phyloP scores from a whole-genome alignment of 2,113 vertebrate genomes.

The Podiceps cristatus region DNA sequence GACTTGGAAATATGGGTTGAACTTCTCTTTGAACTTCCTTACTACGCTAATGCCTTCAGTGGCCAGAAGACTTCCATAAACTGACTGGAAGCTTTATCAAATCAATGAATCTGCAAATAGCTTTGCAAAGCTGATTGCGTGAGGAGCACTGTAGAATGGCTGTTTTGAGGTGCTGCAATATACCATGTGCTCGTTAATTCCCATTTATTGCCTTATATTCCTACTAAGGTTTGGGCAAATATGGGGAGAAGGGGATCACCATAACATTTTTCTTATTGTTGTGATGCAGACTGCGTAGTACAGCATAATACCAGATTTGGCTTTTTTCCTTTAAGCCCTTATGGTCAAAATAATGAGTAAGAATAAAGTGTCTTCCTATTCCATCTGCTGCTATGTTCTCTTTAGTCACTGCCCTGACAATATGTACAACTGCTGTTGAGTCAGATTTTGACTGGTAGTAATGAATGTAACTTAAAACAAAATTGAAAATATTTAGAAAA shows the following conservation, averaged over 20 bases:
- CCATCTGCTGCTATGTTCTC: slow-evolving; percentile 31
- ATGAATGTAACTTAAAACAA: neutral
- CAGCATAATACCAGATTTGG: neutral
- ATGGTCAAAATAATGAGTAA: neutral
- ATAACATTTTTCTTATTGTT: neutral
- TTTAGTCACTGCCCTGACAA: neutral
- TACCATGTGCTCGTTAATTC: neutral
- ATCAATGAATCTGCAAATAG: neutral
- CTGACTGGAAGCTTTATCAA: neutral
- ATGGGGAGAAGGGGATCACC: neutral
- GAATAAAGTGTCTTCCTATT: neutral
- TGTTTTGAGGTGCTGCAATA: neutral
- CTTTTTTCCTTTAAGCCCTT: slow-evolving; percentile 1
- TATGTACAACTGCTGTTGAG: neutral
- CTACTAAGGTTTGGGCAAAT: neutral
- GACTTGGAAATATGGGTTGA: neutral
- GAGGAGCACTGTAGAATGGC: neutral
- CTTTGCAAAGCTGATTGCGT: neutral
- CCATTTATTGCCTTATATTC: neutral
- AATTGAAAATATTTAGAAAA: slow-evolving; percentile 21
- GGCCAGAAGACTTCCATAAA: neutral
- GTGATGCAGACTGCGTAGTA: neutral
- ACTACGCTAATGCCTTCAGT: neutral
- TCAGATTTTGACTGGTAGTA: slow-evolving; percentile 1
- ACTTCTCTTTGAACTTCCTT: neutral